These are phyloP conservation scores for Apis dorsata DNA, from an alignment of 1,140 invertebrate species.

Conservation along the genomic window DNA sequence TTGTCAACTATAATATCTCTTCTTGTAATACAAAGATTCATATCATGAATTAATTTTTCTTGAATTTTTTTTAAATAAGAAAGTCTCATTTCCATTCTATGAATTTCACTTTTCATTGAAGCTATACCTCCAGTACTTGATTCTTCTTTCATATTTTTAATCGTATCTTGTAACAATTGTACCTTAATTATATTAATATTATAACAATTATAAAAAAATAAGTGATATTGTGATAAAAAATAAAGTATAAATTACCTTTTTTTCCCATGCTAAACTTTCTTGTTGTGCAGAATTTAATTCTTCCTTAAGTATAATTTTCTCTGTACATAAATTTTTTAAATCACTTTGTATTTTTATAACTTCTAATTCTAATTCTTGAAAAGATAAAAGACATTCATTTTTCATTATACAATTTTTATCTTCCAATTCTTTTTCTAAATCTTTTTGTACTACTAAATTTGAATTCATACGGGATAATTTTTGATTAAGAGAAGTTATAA, in stretches of 20 bases:
- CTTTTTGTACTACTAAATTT: constrained; percentile 82
- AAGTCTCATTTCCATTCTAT: constrained; percentile 87
- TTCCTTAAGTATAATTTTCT: constrained; percentile 83
- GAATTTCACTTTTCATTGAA: constrained; percentile 89
- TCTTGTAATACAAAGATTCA: constrained; percentile 87
- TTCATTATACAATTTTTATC: constrained; percentile 82
- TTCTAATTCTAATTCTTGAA: constrained; percentile 84
- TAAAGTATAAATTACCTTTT: constrained; percentile 81
- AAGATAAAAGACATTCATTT: constrained; percentile 79
- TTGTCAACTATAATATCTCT: constrained; percentile 84
- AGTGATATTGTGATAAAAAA: not conserved
- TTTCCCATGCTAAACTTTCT: constrained; percentile 88
- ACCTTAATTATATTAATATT: constrained; percentile 75
- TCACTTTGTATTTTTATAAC: constrained; percentile 84
- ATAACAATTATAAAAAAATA: constrained; percentile 3
- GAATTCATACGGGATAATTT: constrained; percentile 82
- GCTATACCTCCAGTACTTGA: constrained; percentile 85
- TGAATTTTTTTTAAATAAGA: constrained; percentile 86
- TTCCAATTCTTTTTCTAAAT: constrained; percentile 83
- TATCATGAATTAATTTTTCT: constrained; percentile 87
- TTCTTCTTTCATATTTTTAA: constrained; percentile 84
- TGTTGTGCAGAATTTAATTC: constrained; percentile 83
- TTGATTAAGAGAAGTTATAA: constrained; percentile 82
- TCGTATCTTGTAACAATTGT: constrained; percentile 85
- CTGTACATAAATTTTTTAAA: constrained; percentile 83